Percentiles rank a stretch among this genome's conserved stretches.
These are phyloP conservation scores for Oncorhynchus gorbuscha DNA, from an alignment of 2,113 vertebrate genomes.

Conservation along the genomic window DNA sequence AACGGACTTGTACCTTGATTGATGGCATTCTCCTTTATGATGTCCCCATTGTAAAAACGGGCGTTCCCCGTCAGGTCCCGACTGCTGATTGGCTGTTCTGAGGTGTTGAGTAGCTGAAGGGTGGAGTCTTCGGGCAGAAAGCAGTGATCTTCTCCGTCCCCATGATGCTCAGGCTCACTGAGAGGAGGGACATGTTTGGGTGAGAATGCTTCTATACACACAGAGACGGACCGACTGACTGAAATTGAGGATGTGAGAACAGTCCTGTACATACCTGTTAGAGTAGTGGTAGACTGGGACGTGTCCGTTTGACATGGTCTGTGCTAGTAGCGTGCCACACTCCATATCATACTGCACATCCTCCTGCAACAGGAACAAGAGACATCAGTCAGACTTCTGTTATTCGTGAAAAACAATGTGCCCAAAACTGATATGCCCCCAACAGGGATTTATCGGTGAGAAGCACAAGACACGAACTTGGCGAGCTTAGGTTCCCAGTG, in stretches of 20 bases:
- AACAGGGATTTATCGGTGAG: too few relatives aligned
- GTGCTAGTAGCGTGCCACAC: constrained; percentile 74
- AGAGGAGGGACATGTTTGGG: not conserved
- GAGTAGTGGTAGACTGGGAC: constrained; percentile 68
- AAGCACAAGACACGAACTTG: too few relatives aligned
- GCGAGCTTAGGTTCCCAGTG: too few relatives aligned
- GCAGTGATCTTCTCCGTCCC: constrained; percentile 53
- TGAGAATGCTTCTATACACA: too few relatives aligned
- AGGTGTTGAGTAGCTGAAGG: constrained; percentile 73
- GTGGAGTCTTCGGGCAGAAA: constrained; percentile 77
- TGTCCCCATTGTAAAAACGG: constrained; percentile 22
- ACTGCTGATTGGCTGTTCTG: constrained; percentile 61
- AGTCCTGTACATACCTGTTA: constrained; percentile 71
- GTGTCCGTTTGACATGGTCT: constrained; percentile 56
- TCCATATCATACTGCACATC: constrained; percentile 75
- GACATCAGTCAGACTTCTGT: not conserved
- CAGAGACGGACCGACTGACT: not conserved
- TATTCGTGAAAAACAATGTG: not conserved
- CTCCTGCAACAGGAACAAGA: constrained; percentile 53
- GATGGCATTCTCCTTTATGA: constrained; percentile 27
- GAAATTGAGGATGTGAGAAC: not conserved
- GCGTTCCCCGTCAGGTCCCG: constrained; percentile 50
- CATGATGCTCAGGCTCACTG: constrained; percentile 52
- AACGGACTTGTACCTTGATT: constrained; percentile 48
- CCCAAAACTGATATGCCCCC: not conserved